Base-by-base conservation (phyloP, 2,797 vertebrate species). In the Epinephelus malabaricus region DNA sequence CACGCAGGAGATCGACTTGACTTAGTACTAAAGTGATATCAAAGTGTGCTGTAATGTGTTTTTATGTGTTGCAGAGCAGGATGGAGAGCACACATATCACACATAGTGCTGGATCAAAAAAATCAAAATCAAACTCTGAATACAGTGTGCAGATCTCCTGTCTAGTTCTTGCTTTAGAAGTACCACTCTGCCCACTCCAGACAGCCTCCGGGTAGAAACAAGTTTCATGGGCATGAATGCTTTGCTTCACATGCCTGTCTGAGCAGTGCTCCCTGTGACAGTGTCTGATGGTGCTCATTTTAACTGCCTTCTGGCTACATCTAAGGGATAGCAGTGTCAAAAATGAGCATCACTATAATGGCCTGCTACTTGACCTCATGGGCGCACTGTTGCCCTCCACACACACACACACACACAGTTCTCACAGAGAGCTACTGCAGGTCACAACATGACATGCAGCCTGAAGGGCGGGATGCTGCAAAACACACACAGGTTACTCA, bases 351-450 rank as follows among this genome's bases (percentile, higher is more conserved):
- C n/a, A 49, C 11, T 34, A 5, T 38, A 73, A 30, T 38, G 43
- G 19, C 43, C 27, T 30, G 27, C 8, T 34, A 34, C n/a, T 27
- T 56, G 62, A 45, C 71, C 53, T 30, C 71, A 47, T 79, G 63
- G 11, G 13, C 34, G 43, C 21, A 38, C 73, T 79, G 53, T 47
- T 10, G 40, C 9, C 40, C 40, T 10, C 40, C 40, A 40, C 27
- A 30, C 7, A 34, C 34, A 43, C 40, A 43, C 9, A 43, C 69
- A 34, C 62, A 69, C 19, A 63, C 10, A 60, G 11, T 43, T 4
- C 40, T 43, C 40, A 43, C 40, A 43, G 40, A 43, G 25, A 18
- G 18, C 18, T 17, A 55, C 23, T 46, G 14, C 14, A 46, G 65
- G n/a, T 50, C 45, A 27, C 6, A 21, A 27, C 15, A 15, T 47